These are phyloP conservation scores for Tiliacea aurago DNA, from an alignment of 2,888 invertebrate genomes.

Conservation along the genomic window DNA sequence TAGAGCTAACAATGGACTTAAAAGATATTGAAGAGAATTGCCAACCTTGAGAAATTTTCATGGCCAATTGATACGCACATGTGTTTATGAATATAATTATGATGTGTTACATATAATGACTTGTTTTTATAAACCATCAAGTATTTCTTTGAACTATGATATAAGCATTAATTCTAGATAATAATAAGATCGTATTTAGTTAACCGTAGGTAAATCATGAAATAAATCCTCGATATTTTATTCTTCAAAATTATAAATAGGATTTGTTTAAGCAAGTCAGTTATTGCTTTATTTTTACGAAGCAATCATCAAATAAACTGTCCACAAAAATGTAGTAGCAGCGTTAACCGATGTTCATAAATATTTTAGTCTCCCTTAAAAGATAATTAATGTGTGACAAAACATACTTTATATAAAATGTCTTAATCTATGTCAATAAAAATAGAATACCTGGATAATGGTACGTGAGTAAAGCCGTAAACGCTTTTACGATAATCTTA, in stretches of 20 bases:
- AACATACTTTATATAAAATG: conserved; percentile 45
- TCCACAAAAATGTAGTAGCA: conserved; percentile 15
- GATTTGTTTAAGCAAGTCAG: neutral
- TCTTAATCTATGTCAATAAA: conserved; percentile 39
- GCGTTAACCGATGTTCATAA: conserved; percentile 1
- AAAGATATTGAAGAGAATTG: conserved; percentile 41
- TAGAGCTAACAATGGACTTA: conserved; percentile 14
- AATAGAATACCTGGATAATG: conserved; percentile 31
- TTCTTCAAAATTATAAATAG: neutral
- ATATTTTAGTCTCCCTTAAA: conserved; percentile 2
- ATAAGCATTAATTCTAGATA: neutral
- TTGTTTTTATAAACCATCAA: neutral
- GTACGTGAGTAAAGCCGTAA: conserved; percentile 28
- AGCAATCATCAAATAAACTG: neutral
- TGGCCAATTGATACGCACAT: conserved; percentile 33
- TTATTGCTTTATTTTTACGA: neutral
- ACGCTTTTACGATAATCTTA: conserved; percentile 44
- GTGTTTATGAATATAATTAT: conserved; percentile 20
- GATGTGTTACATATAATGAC: neutral
- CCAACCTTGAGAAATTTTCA: conserved; percentile 65
- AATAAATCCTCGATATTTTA: neutral
- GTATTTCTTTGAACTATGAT: neutral
- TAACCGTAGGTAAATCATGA: neutral
- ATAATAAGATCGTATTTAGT: neutral
- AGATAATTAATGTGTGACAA: conserved; percentile 36